These are phyloP conservation scores for Agrilus biguttatus DNA, from an alignment of 2,888 invertebrate genomes.

Conservation along the genomic window DNA sequence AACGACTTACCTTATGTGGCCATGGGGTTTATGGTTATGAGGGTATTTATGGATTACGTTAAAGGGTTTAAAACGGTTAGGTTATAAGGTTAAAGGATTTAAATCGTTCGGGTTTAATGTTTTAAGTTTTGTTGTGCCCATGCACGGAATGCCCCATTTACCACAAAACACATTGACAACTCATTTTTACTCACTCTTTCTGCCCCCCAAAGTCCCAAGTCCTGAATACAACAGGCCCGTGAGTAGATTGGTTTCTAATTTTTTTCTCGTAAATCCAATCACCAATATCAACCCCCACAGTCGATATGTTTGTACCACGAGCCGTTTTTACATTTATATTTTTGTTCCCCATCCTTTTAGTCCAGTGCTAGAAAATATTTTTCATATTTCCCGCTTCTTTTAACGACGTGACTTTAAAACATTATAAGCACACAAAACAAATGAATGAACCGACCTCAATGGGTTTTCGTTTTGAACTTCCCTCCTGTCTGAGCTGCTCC, in stretches of 20 bases:
- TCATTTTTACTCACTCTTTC: slow-evolving; percentile 50
- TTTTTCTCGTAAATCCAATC: slow-evolving; percentile 88
- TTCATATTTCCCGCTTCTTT: neutral
- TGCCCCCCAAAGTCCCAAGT: slow-evolving; percentile 99
- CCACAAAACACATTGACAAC: too few relatives aligned
- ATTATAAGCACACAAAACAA: too few relatives aligned
- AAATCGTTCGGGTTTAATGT: too few relatives aligned
- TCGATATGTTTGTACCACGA: slow-evolving; percentile 75
- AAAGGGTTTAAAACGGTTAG: too few relatives aligned
- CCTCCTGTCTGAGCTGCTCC: slow-evolving; percentile 77
- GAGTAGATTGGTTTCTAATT: slow-evolving; percentile 53
- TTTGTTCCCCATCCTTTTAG: slow-evolving; percentile 87
- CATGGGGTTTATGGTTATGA: too few relatives aligned
- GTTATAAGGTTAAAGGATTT: too few relatives aligned
- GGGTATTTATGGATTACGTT: too few relatives aligned
- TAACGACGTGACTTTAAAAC: too few relatives aligned
- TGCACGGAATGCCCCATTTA: too few relatives aligned
- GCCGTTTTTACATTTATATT: slow-evolving; percentile 61
- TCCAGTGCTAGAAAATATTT: slow-evolving; percentile 61
- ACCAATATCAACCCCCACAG: slow-evolving; percentile 95
- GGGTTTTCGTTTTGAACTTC: slow-evolving; percentile 56
- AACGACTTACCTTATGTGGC: too few relatives aligned
- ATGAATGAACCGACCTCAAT: slow-evolving; percentile 29
- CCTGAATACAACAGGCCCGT: slow-evolving; percentile 77
- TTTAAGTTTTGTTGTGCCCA: too few relatives aligned